phyloP scores from a whole-genome alignment of 2,797 vertebrate species.

The Anguilla anguilla region DNA sequence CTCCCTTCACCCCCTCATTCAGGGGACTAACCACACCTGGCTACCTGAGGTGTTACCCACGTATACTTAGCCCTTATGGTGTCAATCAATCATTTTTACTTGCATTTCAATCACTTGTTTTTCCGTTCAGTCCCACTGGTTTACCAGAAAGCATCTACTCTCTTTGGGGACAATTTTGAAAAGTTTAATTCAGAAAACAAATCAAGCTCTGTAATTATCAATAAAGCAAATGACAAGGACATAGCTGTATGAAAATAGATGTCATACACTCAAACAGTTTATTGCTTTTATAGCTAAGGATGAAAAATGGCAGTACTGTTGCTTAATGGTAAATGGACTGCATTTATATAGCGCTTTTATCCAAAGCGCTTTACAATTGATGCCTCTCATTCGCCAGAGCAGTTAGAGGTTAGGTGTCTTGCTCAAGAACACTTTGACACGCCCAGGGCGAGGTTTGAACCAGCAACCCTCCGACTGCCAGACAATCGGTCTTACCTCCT shows the following conservation, averaged over 20 bases:
- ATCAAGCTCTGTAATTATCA: not conserved
- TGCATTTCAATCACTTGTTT: not conserved
- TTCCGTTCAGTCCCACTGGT: not conserved
- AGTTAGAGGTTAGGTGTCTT: no score
- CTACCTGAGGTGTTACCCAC: slow-evolving; percentile 16
- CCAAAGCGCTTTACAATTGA: no score
- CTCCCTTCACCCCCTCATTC: not conserved
- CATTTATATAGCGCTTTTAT: no score
- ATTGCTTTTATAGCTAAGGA: not conserved
- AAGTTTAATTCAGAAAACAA: not conserved
- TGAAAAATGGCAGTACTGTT: not conserved
- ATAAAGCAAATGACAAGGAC: not conserved
- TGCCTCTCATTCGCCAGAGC: no score
- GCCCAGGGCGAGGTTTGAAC: no score
- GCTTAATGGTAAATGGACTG: no score
- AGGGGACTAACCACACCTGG: slow-evolving; percentile 20
- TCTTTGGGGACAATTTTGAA: not conserved
- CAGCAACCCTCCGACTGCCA: no score
- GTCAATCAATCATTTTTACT: not conserved
- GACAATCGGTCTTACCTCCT: no score
- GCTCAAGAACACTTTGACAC: no score
- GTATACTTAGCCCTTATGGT: not conserved
- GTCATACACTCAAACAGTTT: not conserved
- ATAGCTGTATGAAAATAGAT: not conserved
- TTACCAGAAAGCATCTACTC: not conserved